Evolutionary conservation across 2,797 vertebrate species (phyloP).

Genomic region (Tapirus indicus): DNA sequence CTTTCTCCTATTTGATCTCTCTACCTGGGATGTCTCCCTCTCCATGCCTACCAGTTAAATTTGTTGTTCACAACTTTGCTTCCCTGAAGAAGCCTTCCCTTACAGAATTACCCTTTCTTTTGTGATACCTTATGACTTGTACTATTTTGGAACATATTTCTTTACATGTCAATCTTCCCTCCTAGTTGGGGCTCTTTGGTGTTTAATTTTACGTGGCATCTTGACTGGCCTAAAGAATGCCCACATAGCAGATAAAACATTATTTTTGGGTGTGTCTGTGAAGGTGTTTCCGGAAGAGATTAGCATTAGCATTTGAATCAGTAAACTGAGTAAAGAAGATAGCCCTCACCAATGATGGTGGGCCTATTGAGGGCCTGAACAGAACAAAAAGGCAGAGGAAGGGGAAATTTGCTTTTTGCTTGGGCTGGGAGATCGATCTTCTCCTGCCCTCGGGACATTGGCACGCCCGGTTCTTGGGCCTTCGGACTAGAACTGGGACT

Average conservation of each 20-base stretch:
- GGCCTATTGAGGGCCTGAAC: not conserved
- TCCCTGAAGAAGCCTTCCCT: not conserved
- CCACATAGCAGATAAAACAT: not conserved
- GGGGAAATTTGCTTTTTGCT: not conserved
- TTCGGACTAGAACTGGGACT: not conserved
- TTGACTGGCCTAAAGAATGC: not conserved
- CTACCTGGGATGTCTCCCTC: not conserved
- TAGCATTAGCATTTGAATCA: not conserved
- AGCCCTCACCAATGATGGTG: not conserved
- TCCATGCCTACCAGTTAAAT: not conserved
- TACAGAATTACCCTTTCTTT: not conserved
- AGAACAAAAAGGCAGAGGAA: not conserved
- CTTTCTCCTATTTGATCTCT: not conserved
- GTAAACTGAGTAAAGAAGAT: not conserved
- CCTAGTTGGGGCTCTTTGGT: not conserved
- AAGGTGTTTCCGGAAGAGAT: not conserved
- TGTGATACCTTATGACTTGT: not conserved
- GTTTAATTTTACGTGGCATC: not conserved
- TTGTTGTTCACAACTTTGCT: not conserved
- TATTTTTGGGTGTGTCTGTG: not conserved
- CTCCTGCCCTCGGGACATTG: not conserved
- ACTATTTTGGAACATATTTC: not conserved
- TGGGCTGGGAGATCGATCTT: not conserved
- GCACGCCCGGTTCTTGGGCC: not conserved
- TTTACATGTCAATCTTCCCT: not conserved